phyloP scores from a whole-genome alignment of 2,113 vertebrate genomes.

The Clupea harengus region DNA sequence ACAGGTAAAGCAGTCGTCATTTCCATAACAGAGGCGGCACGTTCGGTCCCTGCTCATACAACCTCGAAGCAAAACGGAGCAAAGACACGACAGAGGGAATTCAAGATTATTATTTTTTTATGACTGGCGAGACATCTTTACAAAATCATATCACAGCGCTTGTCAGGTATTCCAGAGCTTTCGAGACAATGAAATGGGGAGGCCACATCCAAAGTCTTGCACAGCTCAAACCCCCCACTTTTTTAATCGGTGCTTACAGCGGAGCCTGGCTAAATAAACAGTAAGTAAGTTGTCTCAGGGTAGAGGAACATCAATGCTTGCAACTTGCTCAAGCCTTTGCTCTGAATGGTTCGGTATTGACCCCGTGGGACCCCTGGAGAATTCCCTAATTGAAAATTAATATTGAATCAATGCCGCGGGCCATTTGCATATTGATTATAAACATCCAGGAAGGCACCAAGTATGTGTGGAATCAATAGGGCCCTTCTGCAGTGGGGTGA shows the following conservation, averaged over 20 bases:
- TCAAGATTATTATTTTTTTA: background rate
- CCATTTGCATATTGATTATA: slow-evolving; percentile 99
- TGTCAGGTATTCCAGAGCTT: background rate
- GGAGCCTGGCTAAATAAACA: slow-evolving; percentile 79
- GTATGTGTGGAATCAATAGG: slow-evolving; percentile 92
- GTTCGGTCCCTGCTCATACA: background rate
- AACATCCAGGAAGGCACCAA: slow-evolving; percentile 97
- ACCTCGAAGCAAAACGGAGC: background rate
- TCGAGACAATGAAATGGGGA: background rate
- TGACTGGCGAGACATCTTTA: background rate
- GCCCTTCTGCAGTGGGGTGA: slow-evolving; percentile 79
- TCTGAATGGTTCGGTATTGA: slow-evolving; percentile 92
- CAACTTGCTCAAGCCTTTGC: slow-evolving; percentile 79
- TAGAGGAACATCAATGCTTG: slow-evolving; percentile 77
- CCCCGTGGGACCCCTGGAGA: slow-evolving; percentile 92
- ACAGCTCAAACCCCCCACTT: slow-evolving; percentile 24
- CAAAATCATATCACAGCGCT: background rate
- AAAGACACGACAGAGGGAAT: background rate
- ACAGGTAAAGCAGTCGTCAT: background rate
- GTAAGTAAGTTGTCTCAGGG: slow-evolving; percentile 82
- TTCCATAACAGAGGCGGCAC: background rate
- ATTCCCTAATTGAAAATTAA: slow-evolving; percentile 99
- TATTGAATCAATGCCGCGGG: slow-evolving; percentile 94
- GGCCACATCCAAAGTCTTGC: background rate
- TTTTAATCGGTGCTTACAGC: slow-evolving; percentile 78